Base-by-base conservation (phyloP, 2,797 vertebrate genomes). In the Brotogeris chrysoptera region DNA sequence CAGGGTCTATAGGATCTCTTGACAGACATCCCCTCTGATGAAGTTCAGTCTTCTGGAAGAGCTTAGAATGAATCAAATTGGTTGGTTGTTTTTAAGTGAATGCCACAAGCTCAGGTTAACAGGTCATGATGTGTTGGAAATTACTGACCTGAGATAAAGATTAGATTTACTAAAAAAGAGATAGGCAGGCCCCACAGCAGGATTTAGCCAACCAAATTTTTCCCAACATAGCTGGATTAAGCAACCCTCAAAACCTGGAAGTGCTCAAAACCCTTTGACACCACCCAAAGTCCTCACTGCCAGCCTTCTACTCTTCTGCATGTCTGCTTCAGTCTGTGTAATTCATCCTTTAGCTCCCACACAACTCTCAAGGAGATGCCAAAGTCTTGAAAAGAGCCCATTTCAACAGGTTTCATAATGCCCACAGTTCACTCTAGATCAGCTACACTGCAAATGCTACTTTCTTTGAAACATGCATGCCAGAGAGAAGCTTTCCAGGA, bases 391-490 rank as follows among this genome's bases (percentile, higher is more conserved):
- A 47, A 39, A 65, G 24, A 88, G 20, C 30, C 23, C 7, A 5
- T 86, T 79, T 72, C 49, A 84, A 69, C 27, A 88, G 53, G 27
- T 78, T 80, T 86, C 38, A 16, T 28, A 36, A 52, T 17, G 63
- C 7, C 16, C 32, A 27, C 68, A 34, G 78, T 49, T 78, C 2
- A 1, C 59, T 69, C 49, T 59, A 39, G 49, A 84, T 41, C 46
- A 88, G n/a, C 57, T 43, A 65, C 46, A 30, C 20, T 28, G 23
- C 16, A 24, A 74, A 61, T 3, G 0, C 17, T 47, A 8, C 16
- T 39, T 70, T 27, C 50, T 55, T 32, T 68, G n/a, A 74, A 55
- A 70, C 1, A 8, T 0, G 0, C 1, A 0, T 57, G 30, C 36
- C 76, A 73, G n/a, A 63, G 16, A 30, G n/a, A 83, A 80, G 47